Conservation (phyloP, 2,888 invertebrate genomes). For the Hecatera dysodea region DNA sequence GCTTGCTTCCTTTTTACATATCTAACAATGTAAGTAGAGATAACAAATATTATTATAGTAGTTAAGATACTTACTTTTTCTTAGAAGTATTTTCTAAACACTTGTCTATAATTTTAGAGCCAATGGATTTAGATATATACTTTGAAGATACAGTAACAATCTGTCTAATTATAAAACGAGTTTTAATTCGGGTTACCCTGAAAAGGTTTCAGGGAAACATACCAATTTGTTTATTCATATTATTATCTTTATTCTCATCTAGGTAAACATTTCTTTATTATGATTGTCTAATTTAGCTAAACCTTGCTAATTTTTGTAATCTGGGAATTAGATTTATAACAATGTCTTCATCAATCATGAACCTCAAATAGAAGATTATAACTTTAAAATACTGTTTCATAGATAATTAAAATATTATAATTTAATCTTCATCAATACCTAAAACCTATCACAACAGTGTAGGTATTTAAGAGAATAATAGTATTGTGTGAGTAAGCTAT, state of each 20-base stretch:
- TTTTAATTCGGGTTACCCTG: background rate
- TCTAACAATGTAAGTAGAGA: slow-evolving; percentile 23
- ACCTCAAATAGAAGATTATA: slow-evolving; percentile 7
- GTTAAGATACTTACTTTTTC: background rate
- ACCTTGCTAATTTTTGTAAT: slow-evolving; percentile 8
- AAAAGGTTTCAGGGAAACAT: too few species aligned
- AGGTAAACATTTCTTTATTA: background rate
- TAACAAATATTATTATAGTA: slow-evolving; percentile 28
- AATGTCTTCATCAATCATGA: background rate
- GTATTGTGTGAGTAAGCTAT: slow-evolving; percentile 14
- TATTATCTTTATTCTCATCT: background rate
- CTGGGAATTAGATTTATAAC: slow-evolving; percentile 22
- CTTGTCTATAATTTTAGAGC: background rate
- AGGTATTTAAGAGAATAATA: slow-evolving; percentile 8
- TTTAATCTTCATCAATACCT: slow-evolving; percentile 27
- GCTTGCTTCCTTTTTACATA: background rate
- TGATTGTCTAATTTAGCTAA: slow-evolving; percentile 1
- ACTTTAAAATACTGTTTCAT: slow-evolving; percentile 39
- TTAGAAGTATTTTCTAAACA: background rate
- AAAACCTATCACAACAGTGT: slow-evolving; percentile 1
- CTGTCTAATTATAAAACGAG: background rate
- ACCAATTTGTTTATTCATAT: background rate
- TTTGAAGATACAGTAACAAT: slow-evolving; percentile 2
- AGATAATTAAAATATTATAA: slow-evolving; percentile 13
- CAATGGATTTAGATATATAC: background rate